Evolutionary conservation across 2,888 invertebrate genomes (phyloP).

Genomic region (Diarsia brunnea): DNA sequence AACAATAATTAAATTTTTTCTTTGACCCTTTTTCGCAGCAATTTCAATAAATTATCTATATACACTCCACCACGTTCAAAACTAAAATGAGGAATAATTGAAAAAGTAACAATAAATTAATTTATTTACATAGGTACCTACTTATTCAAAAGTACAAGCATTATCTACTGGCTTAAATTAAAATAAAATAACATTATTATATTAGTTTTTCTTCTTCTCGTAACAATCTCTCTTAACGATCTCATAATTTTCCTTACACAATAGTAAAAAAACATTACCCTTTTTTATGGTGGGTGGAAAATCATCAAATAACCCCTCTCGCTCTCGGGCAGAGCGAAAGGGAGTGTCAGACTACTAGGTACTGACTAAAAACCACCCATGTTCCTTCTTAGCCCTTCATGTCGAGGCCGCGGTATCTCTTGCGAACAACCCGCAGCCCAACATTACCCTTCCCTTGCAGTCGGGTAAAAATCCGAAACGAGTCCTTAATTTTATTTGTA

Average conservation of each 20-base stretch:
- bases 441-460: too few species aligned
- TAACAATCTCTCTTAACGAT: conserved; percentile 13
- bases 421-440: too few species aligned
- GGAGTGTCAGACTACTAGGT: too few species aligned
- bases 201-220: conserved; percentile 24
- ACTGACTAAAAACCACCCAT: too few species aligned
- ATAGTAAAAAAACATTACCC: too few species aligned
- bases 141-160: background rate
- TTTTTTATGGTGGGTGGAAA: too few species aligned
- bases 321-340: too few species aligned
- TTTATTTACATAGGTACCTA: conserved; percentile 43
- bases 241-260: conserved; percentile 3
- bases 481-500: background rate
- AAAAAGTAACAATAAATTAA: conserved; percentile 27
- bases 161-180: background rate
- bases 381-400: too few species aligned
- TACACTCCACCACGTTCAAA: background rate
- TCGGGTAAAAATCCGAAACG: background rate
- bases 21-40: background rate
- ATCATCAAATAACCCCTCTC: too few species aligned
- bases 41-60: background rate
- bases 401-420: too few species aligned
- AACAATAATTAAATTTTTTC: background rate
- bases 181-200: background rate
- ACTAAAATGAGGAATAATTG: background rate